Percentiles rank a stretch among this genome's conserved stretches.
These are phyloP conservation scores for Thalassarche chlororhynchos DNA, from an alignment of 2,113 vertebrate species.

Conservation along the genomic window DNA sequence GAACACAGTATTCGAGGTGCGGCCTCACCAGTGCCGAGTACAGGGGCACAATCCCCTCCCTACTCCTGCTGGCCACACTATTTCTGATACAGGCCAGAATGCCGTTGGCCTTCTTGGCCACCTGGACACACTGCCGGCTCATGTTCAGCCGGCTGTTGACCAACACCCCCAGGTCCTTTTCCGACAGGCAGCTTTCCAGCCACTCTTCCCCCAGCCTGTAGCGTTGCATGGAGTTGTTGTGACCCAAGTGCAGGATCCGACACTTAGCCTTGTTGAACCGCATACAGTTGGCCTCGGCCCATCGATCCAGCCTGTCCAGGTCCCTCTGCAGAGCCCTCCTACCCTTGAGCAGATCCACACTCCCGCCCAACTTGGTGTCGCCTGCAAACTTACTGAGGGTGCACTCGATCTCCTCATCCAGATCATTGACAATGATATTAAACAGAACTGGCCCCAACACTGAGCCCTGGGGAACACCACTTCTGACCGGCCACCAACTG, in stretches of 20 bases:
- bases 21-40: not conserved
- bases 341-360: not conserved
- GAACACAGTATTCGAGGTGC: too few species aligned
- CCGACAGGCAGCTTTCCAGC: rapidly evolving
- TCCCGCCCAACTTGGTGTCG: not conserved
- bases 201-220: not conserved
- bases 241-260: not conserved
- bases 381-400: not conserved
- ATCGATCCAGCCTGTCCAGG: not conserved
- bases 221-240: rapidly evolving
- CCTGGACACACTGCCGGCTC: not conserved
- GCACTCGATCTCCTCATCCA: rapidly evolving
- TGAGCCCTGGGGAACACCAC: not conserved
- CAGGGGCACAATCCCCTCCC: not conserved
- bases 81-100: not conserved
- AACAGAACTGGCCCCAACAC: not conserved
- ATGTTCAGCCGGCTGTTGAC: rapidly evolving
- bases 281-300: rapidly evolving
- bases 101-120: not conserved
- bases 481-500: rapidly evolving
- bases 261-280: not conserved
- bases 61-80: not conserved
- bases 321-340: not conserved
- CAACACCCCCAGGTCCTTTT: not conserved
- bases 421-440: not conserved